These are phyloP conservation scores for Exocentrus adspersus DNA, from an alignment of 2,888 invertebrate species.

Conservation along the genomic window DNA sequence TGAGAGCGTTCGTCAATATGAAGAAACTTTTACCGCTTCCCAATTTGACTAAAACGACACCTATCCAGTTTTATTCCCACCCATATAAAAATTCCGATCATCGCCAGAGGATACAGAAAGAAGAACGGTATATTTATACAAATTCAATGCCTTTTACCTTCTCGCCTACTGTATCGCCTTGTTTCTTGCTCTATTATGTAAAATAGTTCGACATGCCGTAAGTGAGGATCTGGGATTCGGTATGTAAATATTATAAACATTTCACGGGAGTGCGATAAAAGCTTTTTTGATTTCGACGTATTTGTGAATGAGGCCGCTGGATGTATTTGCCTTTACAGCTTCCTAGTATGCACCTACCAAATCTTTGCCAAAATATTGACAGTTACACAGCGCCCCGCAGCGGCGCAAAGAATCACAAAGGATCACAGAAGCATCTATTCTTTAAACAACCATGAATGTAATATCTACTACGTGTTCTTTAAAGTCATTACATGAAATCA, in stretches of 20 bases:
- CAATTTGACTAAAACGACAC: constrained; percentile 1
- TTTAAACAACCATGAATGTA: no score
- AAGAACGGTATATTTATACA: constrained; percentile 29
- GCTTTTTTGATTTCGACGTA: constrained; percentile 44
- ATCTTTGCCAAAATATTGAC: constrained; percentile 9
- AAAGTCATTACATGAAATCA: no score
- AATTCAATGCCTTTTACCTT: constrained; percentile 21
- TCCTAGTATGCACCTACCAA: background rate
- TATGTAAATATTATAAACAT: constrained; percentile 51
- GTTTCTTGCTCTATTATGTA: constrained; percentile 33
- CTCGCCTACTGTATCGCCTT: constrained; percentile 20
- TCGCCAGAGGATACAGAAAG: constrained; percentile 21
- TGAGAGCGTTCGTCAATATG: background rate
- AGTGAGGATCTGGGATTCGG: constrained; percentile 33
- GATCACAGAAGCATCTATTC: no score
- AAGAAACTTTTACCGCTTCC: background rate
- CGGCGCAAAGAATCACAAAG: no score
- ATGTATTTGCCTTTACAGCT: constrained; percentile 16
- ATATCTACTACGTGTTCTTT: no score
- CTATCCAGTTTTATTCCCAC: constrained; percentile 6
- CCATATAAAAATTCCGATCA: constrained; percentile 23
- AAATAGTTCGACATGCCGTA: constrained; percentile 33
- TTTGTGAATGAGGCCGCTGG: constrained; percentile 33
- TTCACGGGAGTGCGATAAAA: constrained; percentile 48
- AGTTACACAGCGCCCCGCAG: background rate